These are phyloP conservation scores for Ichneumon xanthorius DNA, from an alignment of 2,888 invertebrate genomes.

Conservation along the genomic window DNA sequence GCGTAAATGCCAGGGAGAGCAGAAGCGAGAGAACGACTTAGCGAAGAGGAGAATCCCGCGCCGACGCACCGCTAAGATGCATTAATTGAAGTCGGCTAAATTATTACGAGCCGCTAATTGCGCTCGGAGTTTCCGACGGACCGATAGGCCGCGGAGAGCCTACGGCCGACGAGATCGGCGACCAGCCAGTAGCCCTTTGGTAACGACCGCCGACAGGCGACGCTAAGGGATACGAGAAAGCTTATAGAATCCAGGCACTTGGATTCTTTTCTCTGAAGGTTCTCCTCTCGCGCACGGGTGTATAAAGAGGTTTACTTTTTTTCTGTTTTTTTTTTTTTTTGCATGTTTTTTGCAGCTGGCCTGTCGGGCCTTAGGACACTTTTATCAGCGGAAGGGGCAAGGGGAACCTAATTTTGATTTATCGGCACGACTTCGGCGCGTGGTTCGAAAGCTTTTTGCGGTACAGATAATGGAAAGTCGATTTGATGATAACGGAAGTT, in stretches of 20 bases:
- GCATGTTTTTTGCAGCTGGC: not conserved
- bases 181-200: slow-evolving; percentile 42
- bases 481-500: too few species aligned
- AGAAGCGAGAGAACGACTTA: slow-evolving; percentile 2
- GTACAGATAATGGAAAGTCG: too few species aligned
- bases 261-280: slow-evolving; percentile 17
- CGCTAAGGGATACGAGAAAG: slow-evolving; percentile 27
- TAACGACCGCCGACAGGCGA: slow-evolving; percentile 49
- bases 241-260: slow-evolving; percentile 30
- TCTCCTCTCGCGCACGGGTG: slow-evolving; percentile 17
- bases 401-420: too few species aligned
- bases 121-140: slow-evolving; percentile 69
- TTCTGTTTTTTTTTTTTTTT: slow-evolving; percentile 8
- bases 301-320: not conserved
- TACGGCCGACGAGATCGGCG: slow-evolving; percentile 33
- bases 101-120: slow-evolving; percentile 83
- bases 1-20: not conserved
- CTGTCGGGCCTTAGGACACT: not conserved
- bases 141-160: slow-evolving; percentile 48
- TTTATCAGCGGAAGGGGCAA: not conserved
- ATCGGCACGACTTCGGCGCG: too few species aligned
- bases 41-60: slow-evolving; percentile 46
- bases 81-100: slow-evolving; percentile 82
- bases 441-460: too few species aligned
- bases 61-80: slow-evolving; percentile 72